phyloP scores from a whole-genome alignment of 2,888 invertebrate genomes.

The Catocala fraxini region DNA sequence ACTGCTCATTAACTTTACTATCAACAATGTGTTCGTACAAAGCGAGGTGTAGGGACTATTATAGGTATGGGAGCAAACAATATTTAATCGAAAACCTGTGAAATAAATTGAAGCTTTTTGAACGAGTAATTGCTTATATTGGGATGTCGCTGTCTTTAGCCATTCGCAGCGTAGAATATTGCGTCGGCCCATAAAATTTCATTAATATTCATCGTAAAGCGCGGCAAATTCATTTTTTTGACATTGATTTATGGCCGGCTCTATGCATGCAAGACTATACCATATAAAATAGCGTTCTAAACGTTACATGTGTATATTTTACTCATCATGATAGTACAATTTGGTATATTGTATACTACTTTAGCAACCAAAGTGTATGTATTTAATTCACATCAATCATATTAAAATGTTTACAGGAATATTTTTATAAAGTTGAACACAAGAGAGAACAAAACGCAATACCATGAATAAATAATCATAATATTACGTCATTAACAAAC shows the following conservation, averaged over 20 bases:
- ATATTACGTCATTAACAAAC: not conserved
- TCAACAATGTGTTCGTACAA: too few relatives aligned
- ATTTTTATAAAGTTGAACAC: too few relatives aligned
- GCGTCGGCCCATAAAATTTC: slow-evolving; percentile 63
- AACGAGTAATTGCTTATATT: slow-evolving; percentile 12
- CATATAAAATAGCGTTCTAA: slow-evolving; percentile 38
- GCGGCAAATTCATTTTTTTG: slow-evolving; percentile 76
- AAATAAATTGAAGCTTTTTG: slow-evolving; percentile 9
- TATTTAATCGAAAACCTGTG: slow-evolving; percentile 1
- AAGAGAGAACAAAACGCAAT: too few relatives aligned
- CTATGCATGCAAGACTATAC: slow-evolving; percentile 64
- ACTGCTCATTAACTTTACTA: too few relatives aligned
- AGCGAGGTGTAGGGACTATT: too few relatives aligned
- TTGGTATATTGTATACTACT: not conserved
- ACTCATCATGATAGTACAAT: not conserved
- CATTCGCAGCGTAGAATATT: slow-evolving; percentile 50
- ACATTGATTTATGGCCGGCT: slow-evolving; percentile 75
- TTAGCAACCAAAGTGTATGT: too few relatives aligned
- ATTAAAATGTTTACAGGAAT: too few relatives aligned
- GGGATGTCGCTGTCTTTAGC: slow-evolving; percentile 29
- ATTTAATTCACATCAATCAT: too few relatives aligned
- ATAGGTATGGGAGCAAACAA: not conserved
- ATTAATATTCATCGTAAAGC: slow-evolving; percentile 80
- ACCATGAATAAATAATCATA: too few relatives aligned
- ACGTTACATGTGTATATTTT: slow-evolving; percentile 24